A percentile compares a stretch with the other conserved stretches of the same genome.
Conservation (phyloP, 2,888 invertebrate genomes). For the Drymonia ruficornis region DNA sequence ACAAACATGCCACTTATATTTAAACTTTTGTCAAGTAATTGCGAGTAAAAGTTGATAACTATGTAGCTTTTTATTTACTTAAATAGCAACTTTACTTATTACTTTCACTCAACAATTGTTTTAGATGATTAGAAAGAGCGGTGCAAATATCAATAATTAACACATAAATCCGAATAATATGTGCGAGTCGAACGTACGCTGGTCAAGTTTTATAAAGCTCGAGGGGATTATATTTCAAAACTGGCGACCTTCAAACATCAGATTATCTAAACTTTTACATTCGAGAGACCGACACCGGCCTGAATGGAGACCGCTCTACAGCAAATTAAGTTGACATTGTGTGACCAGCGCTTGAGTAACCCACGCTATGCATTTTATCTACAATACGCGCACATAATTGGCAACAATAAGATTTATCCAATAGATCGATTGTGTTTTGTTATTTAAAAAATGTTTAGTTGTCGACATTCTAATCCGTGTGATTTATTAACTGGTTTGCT, state of each 20-base stretch:
- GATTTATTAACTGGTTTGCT: conserved; percentile 31
- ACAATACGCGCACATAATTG: conserved; percentile 33
- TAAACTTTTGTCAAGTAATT: background rate
- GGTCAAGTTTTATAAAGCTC: conserved; percentile 57
- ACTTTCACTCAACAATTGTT: background rate
- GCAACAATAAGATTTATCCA: conserved; percentile 27
- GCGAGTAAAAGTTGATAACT: too few species aligned
- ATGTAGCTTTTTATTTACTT: too few species aligned
- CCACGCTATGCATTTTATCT: conserved; percentile 40
- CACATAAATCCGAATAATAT: conserved; percentile 35
- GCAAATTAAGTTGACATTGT: conserved; percentile 65
- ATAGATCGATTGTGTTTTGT: conserved; percentile 23
- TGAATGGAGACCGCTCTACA: conserved; percentile 56
- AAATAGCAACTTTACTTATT: too few species aligned
- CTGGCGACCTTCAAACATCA: conserved; percentile 67
- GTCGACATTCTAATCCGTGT: conserved; percentile 24
- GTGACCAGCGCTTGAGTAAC: conserved; percentile 52
- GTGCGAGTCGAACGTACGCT: conserved; percentile 22
- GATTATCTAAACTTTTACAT: conserved; percentile 76
- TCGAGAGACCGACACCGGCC: conserved; percentile 52
- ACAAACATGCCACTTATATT: background rate
- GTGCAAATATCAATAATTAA: conserved; percentile 3
- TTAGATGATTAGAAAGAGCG: background rate
- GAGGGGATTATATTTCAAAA: conserved; percentile 72
- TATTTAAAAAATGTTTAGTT: conserved; percentile 14